Evolutionary conservation across 2,888 invertebrate genomes (phyloP).

Genomic region (Arge pagana): DNA sequence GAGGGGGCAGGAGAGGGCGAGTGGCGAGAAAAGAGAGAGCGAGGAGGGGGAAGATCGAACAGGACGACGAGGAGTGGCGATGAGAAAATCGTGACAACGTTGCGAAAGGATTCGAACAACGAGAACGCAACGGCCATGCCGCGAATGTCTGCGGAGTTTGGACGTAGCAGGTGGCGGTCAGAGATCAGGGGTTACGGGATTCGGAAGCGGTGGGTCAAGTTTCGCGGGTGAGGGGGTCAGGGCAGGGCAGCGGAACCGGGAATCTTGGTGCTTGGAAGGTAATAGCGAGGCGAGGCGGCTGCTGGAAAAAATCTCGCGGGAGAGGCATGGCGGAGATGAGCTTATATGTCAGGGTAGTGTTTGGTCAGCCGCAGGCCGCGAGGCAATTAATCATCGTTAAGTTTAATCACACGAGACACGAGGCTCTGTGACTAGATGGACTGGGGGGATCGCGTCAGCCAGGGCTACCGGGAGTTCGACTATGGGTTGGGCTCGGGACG

Average conservation of each 20-base stretch:
- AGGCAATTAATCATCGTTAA: constrained; percentile 25
- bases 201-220: not conserved
- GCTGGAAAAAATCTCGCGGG: constrained; percentile 1
- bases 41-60: too few species aligned
- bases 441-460: not conserved
- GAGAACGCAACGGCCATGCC: too few species aligned
- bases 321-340: constrained; percentile 22
- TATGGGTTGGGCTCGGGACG: not conserved
- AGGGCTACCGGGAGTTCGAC: not conserved
- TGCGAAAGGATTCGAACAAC: too few species aligned
- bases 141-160: too few species aligned
- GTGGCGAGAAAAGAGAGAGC: too few species aligned
- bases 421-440: not conserved
- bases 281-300: constrained; percentile 1
- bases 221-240: constrained; percentile 11
- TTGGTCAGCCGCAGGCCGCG: constrained; percentile 24
- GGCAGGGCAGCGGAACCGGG: not conserved
- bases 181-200: constrained; percentile 1
- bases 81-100: too few species aligned
- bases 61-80: too few species aligned
- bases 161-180: too few species aligned
- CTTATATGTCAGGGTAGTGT: constrained; percentile 24
- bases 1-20: too few species aligned
- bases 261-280: not conserved
- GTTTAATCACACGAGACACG: constrained; percentile 25